A percentile compares a stretch with the other conserved stretches of the same genome.
Evolutionary conservation across 53 echinoderm and acorn worm genomes (phyloP).

Genomic region (Glandiceps talaboti): DNA sequence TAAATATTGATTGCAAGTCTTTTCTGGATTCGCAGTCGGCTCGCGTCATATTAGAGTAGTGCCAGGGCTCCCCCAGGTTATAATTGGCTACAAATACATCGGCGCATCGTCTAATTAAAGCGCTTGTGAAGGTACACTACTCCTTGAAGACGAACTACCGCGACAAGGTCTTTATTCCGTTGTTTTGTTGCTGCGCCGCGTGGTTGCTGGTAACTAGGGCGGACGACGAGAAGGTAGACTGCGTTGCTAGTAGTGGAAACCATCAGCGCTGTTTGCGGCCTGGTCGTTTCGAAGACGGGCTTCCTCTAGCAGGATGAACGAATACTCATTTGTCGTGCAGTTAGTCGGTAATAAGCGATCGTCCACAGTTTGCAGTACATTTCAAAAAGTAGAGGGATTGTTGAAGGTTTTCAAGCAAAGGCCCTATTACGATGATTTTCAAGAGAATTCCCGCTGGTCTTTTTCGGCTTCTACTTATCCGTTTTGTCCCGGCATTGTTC

Average conservation of each 20-base stretch:
- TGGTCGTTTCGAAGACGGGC: neutral
- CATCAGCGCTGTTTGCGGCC: neutral
- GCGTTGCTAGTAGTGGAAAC: neutral
- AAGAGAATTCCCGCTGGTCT: neutral
- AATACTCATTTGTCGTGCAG: neutral
- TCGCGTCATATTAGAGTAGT: no score
- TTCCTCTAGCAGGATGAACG: neutral
- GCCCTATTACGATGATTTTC: neutral
- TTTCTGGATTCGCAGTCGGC: no score
- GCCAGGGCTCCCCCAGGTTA: neutral
- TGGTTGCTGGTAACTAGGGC: neutral
- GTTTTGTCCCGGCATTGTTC: neutral
- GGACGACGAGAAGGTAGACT: neutral
- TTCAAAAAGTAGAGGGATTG: neutral
- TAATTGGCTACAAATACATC: neutral
- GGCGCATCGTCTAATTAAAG: neutral
- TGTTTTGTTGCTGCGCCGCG: neutral
- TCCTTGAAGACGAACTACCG: neutral
- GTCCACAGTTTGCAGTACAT: neutral
- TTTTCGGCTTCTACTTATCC: neutral
- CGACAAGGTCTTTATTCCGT: no score
- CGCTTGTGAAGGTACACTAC: neutral
- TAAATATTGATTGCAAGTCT: no score
- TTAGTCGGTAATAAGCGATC: neutral
- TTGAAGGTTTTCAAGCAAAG: neutral